Conservation (phyloP, 2,888 invertebrate genomes). For the Watsonalla cultraria region DNA sequence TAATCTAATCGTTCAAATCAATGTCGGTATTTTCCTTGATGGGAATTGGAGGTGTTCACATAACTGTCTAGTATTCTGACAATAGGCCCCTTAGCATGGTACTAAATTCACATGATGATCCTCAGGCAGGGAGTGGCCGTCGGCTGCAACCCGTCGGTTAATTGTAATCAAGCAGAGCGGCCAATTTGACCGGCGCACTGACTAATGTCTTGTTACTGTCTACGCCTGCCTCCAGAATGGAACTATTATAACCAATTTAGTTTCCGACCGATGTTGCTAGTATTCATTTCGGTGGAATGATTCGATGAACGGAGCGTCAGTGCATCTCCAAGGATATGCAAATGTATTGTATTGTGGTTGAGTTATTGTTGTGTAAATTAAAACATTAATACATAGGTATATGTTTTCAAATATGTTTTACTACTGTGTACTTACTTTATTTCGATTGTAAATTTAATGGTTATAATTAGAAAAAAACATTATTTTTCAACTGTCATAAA, state of each 20-base stretch:
- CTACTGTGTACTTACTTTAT: too few relatives aligned
- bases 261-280: conserved; percentile 9
- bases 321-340: neutral
- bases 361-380: too few relatives aligned
- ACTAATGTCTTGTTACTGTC: conserved; percentile 48
- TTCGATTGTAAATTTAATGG: too few relatives aligned
- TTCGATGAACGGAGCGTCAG: neutral
- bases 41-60: too few relatives aligned
- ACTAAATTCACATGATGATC: conserved; percentile 42
- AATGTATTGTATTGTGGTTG: conserved; percentile 1
- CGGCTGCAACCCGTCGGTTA: conserved; percentile 52
- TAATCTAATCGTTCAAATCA: too few relatives aligned
- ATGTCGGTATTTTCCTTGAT: too few relatives aligned
- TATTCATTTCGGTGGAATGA: neutral
- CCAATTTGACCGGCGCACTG: conserved; percentile 52
- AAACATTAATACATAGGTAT: too few relatives aligned
- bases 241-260: conserved; percentile 26
- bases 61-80: neutral
- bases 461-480: too few relatives aligned
- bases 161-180: conserved; percentile 58
- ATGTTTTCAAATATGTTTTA: too few relatives aligned
- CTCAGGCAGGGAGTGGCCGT: conserved; percentile 38
- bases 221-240: conserved; percentile 19
- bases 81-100: conserved; percentile 4
- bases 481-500: too few relatives aligned